phyloP scores from a whole-genome alignment of 2,888 invertebrate species.

The Leuctra nigra region DNA sequence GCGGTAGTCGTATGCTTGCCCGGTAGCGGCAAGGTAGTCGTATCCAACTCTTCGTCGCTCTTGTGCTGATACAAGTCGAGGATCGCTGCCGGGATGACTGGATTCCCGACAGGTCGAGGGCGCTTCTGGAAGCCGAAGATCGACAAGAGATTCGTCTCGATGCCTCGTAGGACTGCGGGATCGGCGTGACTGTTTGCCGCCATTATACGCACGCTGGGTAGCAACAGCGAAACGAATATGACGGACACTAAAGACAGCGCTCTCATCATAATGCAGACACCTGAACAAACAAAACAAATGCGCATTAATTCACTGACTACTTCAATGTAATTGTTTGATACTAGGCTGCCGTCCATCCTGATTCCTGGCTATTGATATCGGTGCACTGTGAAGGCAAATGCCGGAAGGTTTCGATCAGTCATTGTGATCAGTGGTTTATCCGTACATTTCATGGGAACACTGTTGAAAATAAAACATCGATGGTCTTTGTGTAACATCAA shows the following conservation, averaged over 20 bases:
- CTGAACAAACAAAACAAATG: conserved; percentile 33
- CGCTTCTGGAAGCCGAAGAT: conserved; percentile 52
- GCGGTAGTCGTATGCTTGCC: conserved; percentile 66
- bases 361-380: too few relatives aligned
- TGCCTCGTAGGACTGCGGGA: conserved; percentile 35
- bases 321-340: too few relatives aligned
- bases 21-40: conserved; percentile 57
- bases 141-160: conserved; percentile 54
- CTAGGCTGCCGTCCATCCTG: too few relatives aligned
- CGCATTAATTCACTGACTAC: too few relatives aligned
- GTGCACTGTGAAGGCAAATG: too few relatives aligned
- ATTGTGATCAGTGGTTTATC: too few relatives aligned
- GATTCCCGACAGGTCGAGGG: conserved; percentile 45
- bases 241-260: conserved; percentile 37
- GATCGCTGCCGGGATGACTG: conserved; percentile 71
- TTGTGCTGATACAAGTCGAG: conserved; percentile 68
- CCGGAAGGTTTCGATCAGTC: too few relatives aligned
- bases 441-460: too few relatives aligned
- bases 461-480: too few relatives aligned
- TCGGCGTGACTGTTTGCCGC: conserved; percentile 15
- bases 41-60: conserved; percentile 53
- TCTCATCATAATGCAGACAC: conserved; percentile 40
- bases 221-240: conserved; percentile 35
- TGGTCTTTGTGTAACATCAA: too few relatives aligned
- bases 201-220: conserved; percentile 25